Evolutionary conservation across 2,888 invertebrate species (phyloP), one percentile per base, ranked within the genome.

Genomic region (Eurytoma adleriae): DNA sequence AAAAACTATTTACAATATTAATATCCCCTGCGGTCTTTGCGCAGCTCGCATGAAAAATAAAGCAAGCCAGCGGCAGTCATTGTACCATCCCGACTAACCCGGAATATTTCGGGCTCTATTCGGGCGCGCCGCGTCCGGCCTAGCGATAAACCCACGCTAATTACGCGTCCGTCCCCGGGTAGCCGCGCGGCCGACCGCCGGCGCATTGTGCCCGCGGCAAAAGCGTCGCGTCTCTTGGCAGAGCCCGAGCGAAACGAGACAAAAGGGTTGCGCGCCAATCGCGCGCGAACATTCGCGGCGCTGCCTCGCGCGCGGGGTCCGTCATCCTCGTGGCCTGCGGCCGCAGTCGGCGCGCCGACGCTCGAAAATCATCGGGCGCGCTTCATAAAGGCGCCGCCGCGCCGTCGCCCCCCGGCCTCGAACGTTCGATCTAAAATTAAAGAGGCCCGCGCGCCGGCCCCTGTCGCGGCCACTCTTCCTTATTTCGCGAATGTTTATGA

Each of bases 391-490:
- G 68, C n/a, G 18, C 61, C 27, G 50, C 50, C 57, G 20, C 52
- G 20, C 59, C 16, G 70, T 10, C 40, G 7, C 40, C 40, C 18
- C 20, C n/a, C 57, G 57, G 40, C 67, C 79, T 20, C 79, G 71
- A 74, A 27, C 66, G 68, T 80, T 72, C 76, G 72, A 72, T 71
- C 80, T 76, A 80, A 76, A 80, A 40, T 71, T 75, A 75, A 74
- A 74, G 57, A 72, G n/a, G 61, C 24, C 13, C 24, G 16, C 13
- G 16, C 20, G 30, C 16, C 30, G 27, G 62, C 14, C 61, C 27
- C 27, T 30, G 14, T 40, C 13, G 16, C 59, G 13, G 27, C 2
- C 40, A 16, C n/a, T 40, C 10, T 30, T 64, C 30, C 30, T 40
- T 48, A 64, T 48, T 64, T 13, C 64, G 18, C 64, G 62, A 2